phyloP scores from a whole-genome alignment of 2,888 invertebrate genomes.

The Cybosia mesomella region DNA sequence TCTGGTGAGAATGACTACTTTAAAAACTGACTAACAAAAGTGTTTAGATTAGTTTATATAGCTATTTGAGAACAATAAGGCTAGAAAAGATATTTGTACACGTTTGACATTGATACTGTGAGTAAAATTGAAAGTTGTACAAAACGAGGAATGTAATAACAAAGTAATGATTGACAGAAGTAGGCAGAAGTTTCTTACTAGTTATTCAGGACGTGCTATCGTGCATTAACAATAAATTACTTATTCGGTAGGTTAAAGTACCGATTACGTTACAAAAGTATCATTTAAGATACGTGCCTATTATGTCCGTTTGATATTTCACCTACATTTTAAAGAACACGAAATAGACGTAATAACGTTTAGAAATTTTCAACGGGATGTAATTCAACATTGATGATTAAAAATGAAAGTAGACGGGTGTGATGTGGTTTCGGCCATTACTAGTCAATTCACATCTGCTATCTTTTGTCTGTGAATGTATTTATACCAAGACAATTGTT shows the following conservation, averaged over 20 bases:
- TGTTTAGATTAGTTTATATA: background rate
- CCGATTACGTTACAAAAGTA: constrained; percentile 36
- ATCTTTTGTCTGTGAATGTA: constrained; percentile 19
- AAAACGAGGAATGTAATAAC: constrained; percentile 47
- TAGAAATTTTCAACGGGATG: constrained; percentile 39
- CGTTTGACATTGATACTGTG: constrained; percentile 45
- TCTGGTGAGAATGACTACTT: background rate
- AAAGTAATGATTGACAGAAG: constrained; percentile 49
- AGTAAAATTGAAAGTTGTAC: constrained; percentile 69
- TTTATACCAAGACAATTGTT: constrained; percentile 26
- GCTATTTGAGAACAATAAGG: background rate
- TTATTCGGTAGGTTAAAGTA: constrained; percentile 43
- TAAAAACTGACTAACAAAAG: background rate
- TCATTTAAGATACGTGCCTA: constrained; percentile 47
- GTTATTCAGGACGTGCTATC: constrained; percentile 54
- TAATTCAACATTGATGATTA: constrained; percentile 40
- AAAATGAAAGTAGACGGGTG: constrained; percentile 44
- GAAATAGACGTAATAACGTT: constrained; percentile 37
- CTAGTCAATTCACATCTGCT: constrained; percentile 22
- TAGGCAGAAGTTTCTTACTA: constrained; percentile 47
- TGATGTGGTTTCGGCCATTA: constrained; percentile 30
- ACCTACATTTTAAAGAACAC: constrained; percentile 36
- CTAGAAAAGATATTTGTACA: background rate
- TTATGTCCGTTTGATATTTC: constrained; percentile 33
- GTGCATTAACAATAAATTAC: constrained; percentile 54